Percentiles rank a stretch among this genome's conserved stretches.
phyloP scores from a whole-genome alignment of 2,797 vertebrate genomes.

The Epinephelus coioides region DNA sequence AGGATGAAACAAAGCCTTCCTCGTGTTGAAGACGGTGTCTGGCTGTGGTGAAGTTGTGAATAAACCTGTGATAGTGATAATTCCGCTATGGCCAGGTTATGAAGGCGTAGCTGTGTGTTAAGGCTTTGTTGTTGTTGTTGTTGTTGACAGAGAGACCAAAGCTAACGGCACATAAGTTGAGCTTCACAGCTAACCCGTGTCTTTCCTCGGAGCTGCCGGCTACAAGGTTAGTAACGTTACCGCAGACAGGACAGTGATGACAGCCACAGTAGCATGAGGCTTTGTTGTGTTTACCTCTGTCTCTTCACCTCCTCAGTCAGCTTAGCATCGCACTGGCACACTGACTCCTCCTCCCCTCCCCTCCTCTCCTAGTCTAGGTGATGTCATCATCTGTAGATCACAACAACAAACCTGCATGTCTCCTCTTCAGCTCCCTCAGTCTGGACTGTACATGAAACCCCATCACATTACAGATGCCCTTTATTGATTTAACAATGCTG shows the following conservation, averaged over 20 bases:
- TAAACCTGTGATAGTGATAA: not conserved
- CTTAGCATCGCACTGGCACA: constrained; percentile 29
- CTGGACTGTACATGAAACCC: not conserved
- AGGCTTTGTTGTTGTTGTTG: constrained; percentile 41
- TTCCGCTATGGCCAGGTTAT: not conserved
- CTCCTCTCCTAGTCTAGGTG: constrained; percentile 4
- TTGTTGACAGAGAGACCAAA: constrained; percentile 21
- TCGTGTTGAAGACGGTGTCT: not conserved
- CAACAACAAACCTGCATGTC: constrained; percentile 28
- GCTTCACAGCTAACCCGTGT: not conserved
- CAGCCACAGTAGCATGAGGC: not conserved
- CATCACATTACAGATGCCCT: not conserved
- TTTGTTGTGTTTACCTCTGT: constrained; percentile 45
- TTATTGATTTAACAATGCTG: not conserved
- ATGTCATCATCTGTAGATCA: constrained; percentile 51
- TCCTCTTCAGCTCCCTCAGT: not conserved
- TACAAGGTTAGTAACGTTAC: constrained; percentile 60
- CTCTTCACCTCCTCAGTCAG: not conserved
- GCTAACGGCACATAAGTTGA: constrained; percentile 30
- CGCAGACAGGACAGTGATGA: not conserved
- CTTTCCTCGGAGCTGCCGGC: not conserved
- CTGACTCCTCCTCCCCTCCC: not conserved
- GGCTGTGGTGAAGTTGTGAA: not conserved
- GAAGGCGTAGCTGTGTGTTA: constrained; percentile 30
- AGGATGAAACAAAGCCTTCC: constrained; percentile 1